These are phyloP conservation scores for Monochamus saltuarius DNA, from an alignment of 1,140 invertebrate genomes.

Conservation along the genomic window DNA sequence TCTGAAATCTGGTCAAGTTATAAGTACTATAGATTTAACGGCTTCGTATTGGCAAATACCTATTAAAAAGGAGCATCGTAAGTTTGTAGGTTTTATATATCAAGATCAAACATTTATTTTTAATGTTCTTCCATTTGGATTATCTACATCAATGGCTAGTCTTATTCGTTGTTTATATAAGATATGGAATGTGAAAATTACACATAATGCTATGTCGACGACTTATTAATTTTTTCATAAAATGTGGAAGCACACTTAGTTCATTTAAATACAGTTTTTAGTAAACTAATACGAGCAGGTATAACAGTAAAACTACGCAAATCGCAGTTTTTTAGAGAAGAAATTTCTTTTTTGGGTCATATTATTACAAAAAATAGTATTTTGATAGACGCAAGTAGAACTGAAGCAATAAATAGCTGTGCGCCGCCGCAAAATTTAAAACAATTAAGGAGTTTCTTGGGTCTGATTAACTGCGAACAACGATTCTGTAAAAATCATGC, in stretches of 20 bases:
- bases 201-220: no score
- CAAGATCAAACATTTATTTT: background rate
- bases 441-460: background rate
- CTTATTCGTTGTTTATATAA: background rate
- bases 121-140: background rate
- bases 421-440: no score
- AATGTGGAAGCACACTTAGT: no score
- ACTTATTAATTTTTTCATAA: no score
- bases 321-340: no score
- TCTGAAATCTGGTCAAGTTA: background rate
- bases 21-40: background rate
- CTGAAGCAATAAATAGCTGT: no score
- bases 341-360: no score
- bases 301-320: no score
- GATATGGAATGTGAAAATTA: no score
- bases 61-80: background rate
- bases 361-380: background rate
- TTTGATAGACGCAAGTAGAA: background rate
- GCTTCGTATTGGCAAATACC: background rate
- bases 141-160: background rate
- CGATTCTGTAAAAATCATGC: constrained; percentile 1
- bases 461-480: no score
- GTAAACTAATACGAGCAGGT: no score
- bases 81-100: background rate
- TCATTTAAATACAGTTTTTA: no score